Percentiles rank a stretch among this genome's conserved stretches.
Evolutionary conservation across 2,797 vertebrate species (phyloP).

Genomic region (Alfaro cultratus): DNA sequence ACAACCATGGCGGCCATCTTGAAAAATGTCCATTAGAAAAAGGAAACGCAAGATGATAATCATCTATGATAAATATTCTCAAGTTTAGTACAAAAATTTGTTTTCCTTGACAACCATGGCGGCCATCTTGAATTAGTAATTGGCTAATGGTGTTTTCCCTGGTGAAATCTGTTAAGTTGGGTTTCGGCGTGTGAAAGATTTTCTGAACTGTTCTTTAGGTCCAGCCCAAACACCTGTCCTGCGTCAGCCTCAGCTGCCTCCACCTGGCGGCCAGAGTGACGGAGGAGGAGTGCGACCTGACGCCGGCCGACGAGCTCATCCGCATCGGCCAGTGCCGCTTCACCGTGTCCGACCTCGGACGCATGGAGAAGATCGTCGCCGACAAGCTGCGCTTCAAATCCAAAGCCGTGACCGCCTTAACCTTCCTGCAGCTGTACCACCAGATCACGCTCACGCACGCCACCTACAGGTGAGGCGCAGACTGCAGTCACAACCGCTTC

Average conservation of each 20-base stretch:
- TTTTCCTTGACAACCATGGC: too few species aligned
- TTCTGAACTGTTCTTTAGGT: conserved; percentile 75
- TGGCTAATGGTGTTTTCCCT: too few species aligned
- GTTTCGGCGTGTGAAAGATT: too few species aligned
- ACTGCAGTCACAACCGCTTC: neutral
- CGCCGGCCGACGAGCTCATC: conserved; percentile 90
- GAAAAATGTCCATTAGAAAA: too few species aligned
- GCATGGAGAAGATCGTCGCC: conserved; percentile 96
- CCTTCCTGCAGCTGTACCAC: conserved; percentile 96
- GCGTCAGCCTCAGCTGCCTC: conserved; percentile 94
- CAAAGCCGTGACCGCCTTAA: conserved; percentile 96
- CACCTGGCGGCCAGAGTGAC: conserved; percentile 89
- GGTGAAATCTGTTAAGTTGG: too few species aligned
- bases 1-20: too few species aligned
- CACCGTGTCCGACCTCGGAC: conserved; percentile 91
- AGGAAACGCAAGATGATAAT: too few species aligned
- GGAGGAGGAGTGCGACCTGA: conserved; percentile 90
- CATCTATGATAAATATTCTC: too few species aligned
- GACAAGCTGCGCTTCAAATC: conserved; percentile 95
- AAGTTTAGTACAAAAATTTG: too few species aligned
- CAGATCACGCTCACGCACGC: conserved; percentile 86
- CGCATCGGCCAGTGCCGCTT: conserved; percentile 97
- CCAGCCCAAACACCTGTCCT: conserved; percentile 95
- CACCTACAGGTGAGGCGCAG: conserved; percentile 85
- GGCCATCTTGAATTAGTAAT: too few species aligned